These are phyloP conservation scores for Clangula hyemalis DNA, from an alignment of 2,797 vertebrate genomes.

Conservation along the genomic window DNA sequence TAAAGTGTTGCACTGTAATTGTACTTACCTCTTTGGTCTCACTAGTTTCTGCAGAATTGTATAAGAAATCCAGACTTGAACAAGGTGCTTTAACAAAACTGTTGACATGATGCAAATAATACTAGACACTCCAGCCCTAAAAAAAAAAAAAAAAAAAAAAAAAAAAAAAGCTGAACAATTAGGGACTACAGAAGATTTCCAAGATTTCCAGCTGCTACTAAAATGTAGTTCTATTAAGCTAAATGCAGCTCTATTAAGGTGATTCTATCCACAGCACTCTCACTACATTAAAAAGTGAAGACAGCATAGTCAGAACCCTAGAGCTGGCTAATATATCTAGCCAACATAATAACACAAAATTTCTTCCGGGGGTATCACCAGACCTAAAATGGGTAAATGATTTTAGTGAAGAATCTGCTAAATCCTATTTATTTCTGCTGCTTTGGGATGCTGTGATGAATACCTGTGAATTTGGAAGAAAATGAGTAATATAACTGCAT, in stretches of 20 bases:
- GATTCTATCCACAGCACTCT: neutral
- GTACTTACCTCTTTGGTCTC: neutral
- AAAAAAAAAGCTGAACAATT: too few relatives aligned
- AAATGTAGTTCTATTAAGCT: neutral
- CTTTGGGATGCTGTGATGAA: neutral
- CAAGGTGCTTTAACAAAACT: neutral
- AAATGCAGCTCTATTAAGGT: neutral
- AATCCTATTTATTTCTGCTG: neutral
- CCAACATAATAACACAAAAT: neutral
- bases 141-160: neutral
- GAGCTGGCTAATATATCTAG: neutral
- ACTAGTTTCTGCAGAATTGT: neutral
- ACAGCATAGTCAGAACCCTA: neutral
- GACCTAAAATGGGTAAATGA: neutral
- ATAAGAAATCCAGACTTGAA: neutral
- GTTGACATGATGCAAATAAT: neutral
- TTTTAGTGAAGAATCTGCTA: neutral
- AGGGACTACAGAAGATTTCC: neutral
- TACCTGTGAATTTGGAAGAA: neutral
- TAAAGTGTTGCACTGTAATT: neutral
- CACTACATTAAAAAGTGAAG: neutral
- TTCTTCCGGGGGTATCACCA: neutral
- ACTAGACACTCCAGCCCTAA: neutral
- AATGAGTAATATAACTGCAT: neutral
- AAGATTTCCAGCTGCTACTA: neutral